Evolutionary conservation across 1,140 invertebrate genomes (phyloP), one percentile per base, ranked within the genome.

Genomic region (Capitella teleta): DNA sequence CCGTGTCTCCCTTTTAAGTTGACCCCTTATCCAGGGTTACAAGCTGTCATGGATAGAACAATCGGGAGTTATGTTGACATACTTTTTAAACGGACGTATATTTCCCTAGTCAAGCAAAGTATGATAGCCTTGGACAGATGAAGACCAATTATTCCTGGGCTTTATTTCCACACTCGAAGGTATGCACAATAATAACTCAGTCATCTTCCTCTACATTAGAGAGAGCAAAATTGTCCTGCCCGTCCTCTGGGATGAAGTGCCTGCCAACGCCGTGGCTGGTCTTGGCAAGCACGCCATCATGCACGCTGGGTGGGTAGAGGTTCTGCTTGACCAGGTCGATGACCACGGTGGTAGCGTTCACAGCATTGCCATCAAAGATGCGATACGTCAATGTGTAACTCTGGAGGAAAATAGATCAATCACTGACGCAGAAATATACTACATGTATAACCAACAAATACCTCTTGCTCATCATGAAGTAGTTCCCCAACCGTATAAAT

Each of bases 401-500:
- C 47, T 53, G 21, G 5, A 40, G 24, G 21, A 40, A 2, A 8
- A n/a, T 21, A 40, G 3, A n/a, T 6, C 25, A n/a, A n/a, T n/a
- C n/a, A n/a, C n/a, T n/a, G n/a, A n/a, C n/a, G n/a, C n/a, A n/a
- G n/a, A n/a, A n/a, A n/a, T n/a, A n/a, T 26, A 21, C 2, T n/a
- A n/a, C n/a, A n/a, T n/a, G n/a, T n/a, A n/a, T n/a, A 16, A 25
- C 16, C 36, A 32, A 1, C 36, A 2, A 18, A 14, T 26, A 38
- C 28, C 14, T 16, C 28, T n/a, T 18, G 47, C 12, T 23, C 47
- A 42, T 49, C 52, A 21, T n/a, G 49, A 40, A 18, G 38, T 40
- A 49, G 43, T 49, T 40, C 48, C 30, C 14, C 46, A 28, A 14
- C 52, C 52, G n/a, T n/a, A n/a, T n/a, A n/a, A n/a, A n/a, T n/a